These are phyloP conservation scores for Epinephelus awoara DNA, from an alignment of 2,797 vertebrate species.

Conservation along the genomic window DNA sequence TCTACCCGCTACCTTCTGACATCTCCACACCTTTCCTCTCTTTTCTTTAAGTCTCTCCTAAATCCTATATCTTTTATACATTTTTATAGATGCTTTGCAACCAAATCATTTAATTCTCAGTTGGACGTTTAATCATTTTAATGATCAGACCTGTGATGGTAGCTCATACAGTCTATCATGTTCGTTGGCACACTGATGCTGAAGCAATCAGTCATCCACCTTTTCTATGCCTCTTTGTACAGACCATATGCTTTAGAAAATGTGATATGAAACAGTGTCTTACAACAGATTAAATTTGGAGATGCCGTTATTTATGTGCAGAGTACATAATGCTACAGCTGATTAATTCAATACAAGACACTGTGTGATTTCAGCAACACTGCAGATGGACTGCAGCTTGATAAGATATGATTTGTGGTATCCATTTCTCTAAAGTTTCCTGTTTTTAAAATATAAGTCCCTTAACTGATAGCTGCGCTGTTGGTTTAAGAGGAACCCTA, in stretches of 20 bases:
- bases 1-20: neutral
- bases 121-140: neutral
- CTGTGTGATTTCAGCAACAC: neutral
- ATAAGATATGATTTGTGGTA: constrained; percentile 25
- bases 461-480: constrained; percentile 9
- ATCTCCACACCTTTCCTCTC: neutral
- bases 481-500: constrained; percentile 40
- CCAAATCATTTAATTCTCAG: neutral
- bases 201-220: neutral
- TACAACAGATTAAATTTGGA: neutral
- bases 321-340: too few relatives aligned
- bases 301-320: too few relatives aligned
- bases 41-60: neutral
- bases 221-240: neutral
- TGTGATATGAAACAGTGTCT: neutral
- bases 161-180: neutral
- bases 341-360: neutral
- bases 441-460: neutral
- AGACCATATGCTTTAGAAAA: neutral
- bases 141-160: neutral
- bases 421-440: constrained; percentile 14
- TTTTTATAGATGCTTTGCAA: neutral
- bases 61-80: neutral
- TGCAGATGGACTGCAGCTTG: neutral
- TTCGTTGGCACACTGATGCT: neutral